Conservation (phyloP, 2,888 invertebrate genomes). For the Alsophila aescularia region DNA sequence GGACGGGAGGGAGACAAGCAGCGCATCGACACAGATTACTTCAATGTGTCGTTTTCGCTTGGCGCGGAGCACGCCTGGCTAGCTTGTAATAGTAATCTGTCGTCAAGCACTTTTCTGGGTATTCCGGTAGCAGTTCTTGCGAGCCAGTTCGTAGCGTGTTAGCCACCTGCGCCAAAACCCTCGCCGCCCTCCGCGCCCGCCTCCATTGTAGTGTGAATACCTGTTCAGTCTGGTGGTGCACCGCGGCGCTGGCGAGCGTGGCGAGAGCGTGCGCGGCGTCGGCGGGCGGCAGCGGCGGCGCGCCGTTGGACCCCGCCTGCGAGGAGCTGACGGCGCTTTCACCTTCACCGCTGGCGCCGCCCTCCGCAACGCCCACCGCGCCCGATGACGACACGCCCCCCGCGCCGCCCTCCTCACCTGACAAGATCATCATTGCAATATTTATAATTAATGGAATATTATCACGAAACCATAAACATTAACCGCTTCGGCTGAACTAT, state of each 20-base stretch:
- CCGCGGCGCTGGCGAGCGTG: slow-evolving; percentile 89
- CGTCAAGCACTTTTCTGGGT: too few relatives aligned
- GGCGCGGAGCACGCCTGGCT: too few relatives aligned
- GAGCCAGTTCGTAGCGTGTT: too few relatives aligned
- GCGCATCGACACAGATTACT: too few relatives aligned
- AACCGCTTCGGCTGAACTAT: too few relatives aligned
- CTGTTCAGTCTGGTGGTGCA: slow-evolving; percentile 77
- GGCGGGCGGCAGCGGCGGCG: slow-evolving; percentile 73
- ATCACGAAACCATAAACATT: too few relatives aligned
- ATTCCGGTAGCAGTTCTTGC: too few relatives aligned
- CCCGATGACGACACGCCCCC: slow-evolving; percentile 67
- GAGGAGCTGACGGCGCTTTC: slow-evolving; percentile 64
- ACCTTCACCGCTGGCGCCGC: slow-evolving; percentile 35
- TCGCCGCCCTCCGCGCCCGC: neutral
- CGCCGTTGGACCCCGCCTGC: slow-evolving; percentile 58
- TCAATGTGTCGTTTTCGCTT: too few relatives aligned
- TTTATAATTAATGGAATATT: too few relatives aligned
- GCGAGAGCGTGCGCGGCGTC: slow-evolving; percentile 88
- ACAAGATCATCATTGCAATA: neutral
- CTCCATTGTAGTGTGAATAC: slow-evolving; percentile 35
- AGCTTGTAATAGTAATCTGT: too few relatives aligned
- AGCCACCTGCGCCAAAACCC: neutral
- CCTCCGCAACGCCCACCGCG: slow-evolving; percentile 34
- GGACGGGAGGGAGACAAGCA: too few relatives aligned
- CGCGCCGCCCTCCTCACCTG: slow-evolving; percentile 63